Conservation (phyloP, 1,140 invertebrate genomes). For the Episyrphus balteatus region DNA sequence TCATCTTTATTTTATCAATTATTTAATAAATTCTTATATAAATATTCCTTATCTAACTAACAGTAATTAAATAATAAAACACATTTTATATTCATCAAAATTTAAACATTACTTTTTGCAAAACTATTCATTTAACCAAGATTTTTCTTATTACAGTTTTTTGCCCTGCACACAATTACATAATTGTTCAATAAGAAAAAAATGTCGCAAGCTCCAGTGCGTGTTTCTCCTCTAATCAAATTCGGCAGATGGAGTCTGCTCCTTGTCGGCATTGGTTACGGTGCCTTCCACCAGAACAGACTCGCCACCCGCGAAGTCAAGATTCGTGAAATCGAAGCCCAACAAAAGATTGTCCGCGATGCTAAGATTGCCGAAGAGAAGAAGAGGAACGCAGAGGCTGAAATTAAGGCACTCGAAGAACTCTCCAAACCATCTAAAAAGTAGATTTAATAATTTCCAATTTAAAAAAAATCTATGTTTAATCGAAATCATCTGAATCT, state of each 20-base stretch:
- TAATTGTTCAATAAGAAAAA: constrained; percentile 19
- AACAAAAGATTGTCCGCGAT: constrained; percentile 53
- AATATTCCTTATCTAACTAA: no score
- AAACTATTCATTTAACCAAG: no score
- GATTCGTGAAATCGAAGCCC: constrained; percentile 50
- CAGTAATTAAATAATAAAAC: no score
- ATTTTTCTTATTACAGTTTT: no score
- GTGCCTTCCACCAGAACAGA: constrained; percentile 54
- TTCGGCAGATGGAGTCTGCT: constrained; percentile 62
- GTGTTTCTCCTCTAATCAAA: constrained; percentile 62
- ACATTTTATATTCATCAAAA: no score
- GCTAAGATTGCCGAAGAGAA: constrained; percentile 58
- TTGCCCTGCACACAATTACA: constrained; percentile 16
- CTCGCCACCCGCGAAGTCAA: constrained; percentile 54
- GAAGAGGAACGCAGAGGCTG: constrained; percentile 39
- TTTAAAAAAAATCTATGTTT: neutral
- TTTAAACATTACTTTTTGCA: no score
- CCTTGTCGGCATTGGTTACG: constrained; percentile 52
- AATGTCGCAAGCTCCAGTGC: constrained; percentile 46
- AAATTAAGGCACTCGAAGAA: constrained; percentile 23
- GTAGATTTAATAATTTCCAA: neutral
- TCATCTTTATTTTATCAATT: no score
- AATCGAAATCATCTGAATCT: no score
- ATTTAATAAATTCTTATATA: no score
- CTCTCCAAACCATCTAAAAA: constrained; percentile 18